Evolutionary conservation across 2,888 invertebrate species (phyloP).

Genomic region (Plusia festucae): DNA sequence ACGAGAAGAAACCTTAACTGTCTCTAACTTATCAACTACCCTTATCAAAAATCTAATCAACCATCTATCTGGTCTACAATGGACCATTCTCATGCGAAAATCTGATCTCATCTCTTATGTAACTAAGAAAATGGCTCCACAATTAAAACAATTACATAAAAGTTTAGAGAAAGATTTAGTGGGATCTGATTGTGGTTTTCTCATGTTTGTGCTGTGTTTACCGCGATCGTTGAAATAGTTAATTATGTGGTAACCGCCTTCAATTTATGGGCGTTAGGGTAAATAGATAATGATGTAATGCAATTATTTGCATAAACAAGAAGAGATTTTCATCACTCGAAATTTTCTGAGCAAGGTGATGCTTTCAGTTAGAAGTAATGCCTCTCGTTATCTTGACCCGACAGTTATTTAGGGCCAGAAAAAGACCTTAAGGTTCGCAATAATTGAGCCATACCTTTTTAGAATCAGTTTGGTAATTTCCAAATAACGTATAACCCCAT

Average conservation of each 20-base stretch:
- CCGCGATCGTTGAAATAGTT: constrained; percentile 14
- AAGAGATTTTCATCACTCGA: too few species aligned
- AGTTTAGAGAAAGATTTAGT: constrained; percentile 41
- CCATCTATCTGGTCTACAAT: constrained; percentile 38
- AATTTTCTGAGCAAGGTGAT: too few species aligned
- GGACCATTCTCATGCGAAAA: constrained; percentile 57
- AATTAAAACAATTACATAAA: constrained; percentile 60
- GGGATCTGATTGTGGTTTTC: constrained; percentile 47
- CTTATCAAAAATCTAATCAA: constrained; percentile 40
- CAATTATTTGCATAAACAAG: not conserved
- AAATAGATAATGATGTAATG: not conserved
- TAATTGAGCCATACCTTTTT: too few species aligned
- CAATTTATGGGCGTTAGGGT: constrained; percentile 18
- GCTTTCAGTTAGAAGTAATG: too few species aligned
- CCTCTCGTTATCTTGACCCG: too few species aligned
- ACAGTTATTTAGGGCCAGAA: too few species aligned
- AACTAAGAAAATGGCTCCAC: constrained; percentile 52
- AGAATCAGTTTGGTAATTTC: too few species aligned
- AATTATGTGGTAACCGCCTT: constrained; percentile 17
- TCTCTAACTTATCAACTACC: constrained; percentile 13
- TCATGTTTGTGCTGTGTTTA: constrained; percentile 28
- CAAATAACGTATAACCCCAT: too few species aligned
- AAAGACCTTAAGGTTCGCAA: too few species aligned
- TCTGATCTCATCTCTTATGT: constrained; percentile 42
- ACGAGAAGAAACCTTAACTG: not conserved